Percentiles rank a stretch among this genome's conserved stretches.
These are phyloP conservation scores for Scalopus aquaticus DNA, from an alignment of 2,113 vertebrate genomes.

Conservation along the genomic window DNA sequence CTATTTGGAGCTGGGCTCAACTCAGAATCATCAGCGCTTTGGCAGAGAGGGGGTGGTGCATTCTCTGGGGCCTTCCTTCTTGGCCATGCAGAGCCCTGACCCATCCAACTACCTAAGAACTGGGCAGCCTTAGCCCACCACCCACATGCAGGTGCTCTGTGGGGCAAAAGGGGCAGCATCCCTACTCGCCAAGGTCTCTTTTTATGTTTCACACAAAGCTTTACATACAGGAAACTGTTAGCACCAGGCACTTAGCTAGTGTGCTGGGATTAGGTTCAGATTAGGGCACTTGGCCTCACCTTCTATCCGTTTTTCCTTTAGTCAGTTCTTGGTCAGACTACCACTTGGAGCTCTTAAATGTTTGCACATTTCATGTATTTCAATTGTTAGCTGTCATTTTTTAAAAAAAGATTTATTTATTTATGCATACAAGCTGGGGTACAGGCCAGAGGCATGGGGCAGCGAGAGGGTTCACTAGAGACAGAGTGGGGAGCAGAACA, in stretches of 20 bases:
- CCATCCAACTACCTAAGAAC: neutral
- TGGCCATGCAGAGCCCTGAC: neutral
- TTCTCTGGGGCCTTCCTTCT: neutral
- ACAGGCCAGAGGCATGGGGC: too few species aligned
- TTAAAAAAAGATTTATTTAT: too few species aligned
- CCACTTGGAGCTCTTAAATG: too few species aligned
- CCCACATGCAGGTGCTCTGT: neutral
- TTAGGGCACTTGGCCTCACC: neutral
- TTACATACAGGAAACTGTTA: neutral
- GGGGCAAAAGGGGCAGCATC: neutral
- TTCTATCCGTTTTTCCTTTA: neutral
- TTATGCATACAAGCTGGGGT: too few species aligned
- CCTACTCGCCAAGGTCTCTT: neutral
- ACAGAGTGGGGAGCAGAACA: too few species aligned
- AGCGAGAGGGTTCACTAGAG: too few species aligned
- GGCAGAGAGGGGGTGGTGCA: neutral
- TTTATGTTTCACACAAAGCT: neutral
- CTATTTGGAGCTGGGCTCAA: slow-evolving; percentile 21
- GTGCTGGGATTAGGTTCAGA: neutral
- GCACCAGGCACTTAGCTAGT: neutral
- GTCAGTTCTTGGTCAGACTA: neutral
- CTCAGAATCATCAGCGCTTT: neutral
- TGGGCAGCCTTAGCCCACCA: neutral
- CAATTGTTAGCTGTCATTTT: too few species aligned
- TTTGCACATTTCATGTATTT: too few species aligned